These are phyloP conservation scores for Coreoperca whiteheadi DNA, from an alignment of 2,113 vertebrate species.

Conservation along the genomic window DNA sequence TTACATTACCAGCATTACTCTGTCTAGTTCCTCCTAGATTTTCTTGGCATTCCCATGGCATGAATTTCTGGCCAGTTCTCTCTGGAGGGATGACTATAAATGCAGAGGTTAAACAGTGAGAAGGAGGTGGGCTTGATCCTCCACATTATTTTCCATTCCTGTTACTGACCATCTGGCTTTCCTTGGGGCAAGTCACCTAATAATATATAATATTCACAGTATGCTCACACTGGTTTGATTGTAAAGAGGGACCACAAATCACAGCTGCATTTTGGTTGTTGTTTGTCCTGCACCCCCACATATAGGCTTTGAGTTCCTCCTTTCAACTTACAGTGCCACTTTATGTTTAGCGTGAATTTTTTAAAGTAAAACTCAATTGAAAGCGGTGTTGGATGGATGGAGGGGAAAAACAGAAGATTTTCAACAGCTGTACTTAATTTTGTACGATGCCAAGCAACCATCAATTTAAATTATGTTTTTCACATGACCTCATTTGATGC, in stretches of 20 bases:
- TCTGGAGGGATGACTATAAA: slow-evolving; percentile 50
- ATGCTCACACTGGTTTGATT: slow-evolving; percentile 37
- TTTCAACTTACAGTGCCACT: slow-evolving; percentile 6
- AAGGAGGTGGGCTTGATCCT: slow-evolving; percentile 21
- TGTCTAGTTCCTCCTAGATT: slow-evolving; percentile 15
- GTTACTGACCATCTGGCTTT: slow-evolving; percentile 34
- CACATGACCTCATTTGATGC: neutral
- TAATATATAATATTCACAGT: slow-evolving; percentile 27
- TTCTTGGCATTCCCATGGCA: slow-evolving; percentile 2
- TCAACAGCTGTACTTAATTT: neutral
- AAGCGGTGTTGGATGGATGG: neutral
- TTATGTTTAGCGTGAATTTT: neutral
- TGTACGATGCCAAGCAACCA: neutral
- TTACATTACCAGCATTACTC: slow-evolving; percentile 23
- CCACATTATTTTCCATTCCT: slow-evolving; percentile 37
- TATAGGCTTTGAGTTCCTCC: slow-evolving; percentile 7
- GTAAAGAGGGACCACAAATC: slow-evolving; percentile 30
- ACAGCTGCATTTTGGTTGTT: slow-evolving; percentile 44
- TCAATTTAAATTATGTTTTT: neutral
- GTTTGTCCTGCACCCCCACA: neutral
- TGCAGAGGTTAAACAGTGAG: slow-evolving; percentile 39
- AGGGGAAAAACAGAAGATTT: neutral
- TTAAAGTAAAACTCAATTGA: neutral
- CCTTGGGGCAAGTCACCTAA: slow-evolving; percentile 25
- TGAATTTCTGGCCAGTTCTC: slow-evolving; percentile 27